Base-by-base conservation (phyloP, 2,113 vertebrate species). In the Oryzias woworae region DNA sequence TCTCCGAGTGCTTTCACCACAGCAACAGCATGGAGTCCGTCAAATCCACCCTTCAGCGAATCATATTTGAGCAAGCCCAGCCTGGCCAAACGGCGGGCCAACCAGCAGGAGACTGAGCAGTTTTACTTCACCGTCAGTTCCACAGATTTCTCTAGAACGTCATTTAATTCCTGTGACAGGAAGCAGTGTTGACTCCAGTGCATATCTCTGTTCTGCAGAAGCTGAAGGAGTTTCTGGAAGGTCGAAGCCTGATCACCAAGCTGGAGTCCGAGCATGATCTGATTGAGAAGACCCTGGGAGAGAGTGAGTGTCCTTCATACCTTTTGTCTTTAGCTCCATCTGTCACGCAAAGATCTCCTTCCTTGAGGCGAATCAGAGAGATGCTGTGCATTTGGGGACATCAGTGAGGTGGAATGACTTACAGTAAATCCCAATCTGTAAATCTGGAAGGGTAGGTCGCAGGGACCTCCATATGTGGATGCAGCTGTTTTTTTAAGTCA, bases 21-120 rank as follows among this genome's bases (percentile, higher is more conserved):
- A 99, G 96, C 89, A 98, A 98, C 88, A 98, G 96, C n/a, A 99
- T 98, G 95, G 97, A 99, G 83, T 99, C 97, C 0, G 96, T 99
- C 69, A 98, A 98, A 74, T 99, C 97, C 71, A 96, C 95, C 95
- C 0, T 93, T 98, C 80, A 98, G 96, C 0, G 97, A 99, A 26
- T 98, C 97, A 0, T 98, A 96, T 91, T 96, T 99, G 93, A 99
- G 96, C 92, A 98, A 98, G 44, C 97, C 97, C 22, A 99, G 96
- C 86, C 94, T 99, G 20, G 97, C 97, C 80, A 99, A 99, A 86
- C 91, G 97, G 16, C 84, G 96, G 42, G 97, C 97, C 78, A 98
- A 98, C 85, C 97, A 99, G 89, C 97, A 99, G 84, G 97, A 99
- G 91, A 99, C 97, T 0, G 97, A 98, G 88, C 97, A 98, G 90